Conservation (phyloP, 2,888 invertebrate genomes). For the Salpingus planirostris region DNA sequence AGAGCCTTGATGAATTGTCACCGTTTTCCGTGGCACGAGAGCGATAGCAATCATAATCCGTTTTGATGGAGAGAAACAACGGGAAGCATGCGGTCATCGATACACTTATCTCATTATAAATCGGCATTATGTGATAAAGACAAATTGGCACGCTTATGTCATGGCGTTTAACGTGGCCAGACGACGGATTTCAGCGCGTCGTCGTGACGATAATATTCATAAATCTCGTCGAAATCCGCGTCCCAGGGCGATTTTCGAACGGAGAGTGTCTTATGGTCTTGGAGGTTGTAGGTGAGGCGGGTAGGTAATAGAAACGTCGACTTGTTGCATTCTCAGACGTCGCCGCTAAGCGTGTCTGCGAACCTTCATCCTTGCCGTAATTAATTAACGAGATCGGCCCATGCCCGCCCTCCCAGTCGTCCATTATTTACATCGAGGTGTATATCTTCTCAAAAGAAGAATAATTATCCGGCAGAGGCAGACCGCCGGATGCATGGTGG, state of each 20-base stretch:
- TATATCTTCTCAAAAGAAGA: slow-evolving; percentile 18
- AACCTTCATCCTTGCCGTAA: slow-evolving; percentile 15
- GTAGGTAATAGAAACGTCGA: slow-evolving; percentile 11
- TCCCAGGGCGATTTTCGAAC: no score
- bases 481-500: slow-evolving; percentile 10
- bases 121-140: slow-evolving; percentile 41
- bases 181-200: neutral
- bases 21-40: slow-evolving; percentile 28
- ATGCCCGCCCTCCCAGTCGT: slow-evolving; percentile 15
- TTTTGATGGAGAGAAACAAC: slow-evolving; percentile 29
- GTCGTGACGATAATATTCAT: no score
- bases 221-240: no score
- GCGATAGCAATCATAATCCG: no score
- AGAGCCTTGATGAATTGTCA: slow-evolving; percentile 16
- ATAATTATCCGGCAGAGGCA: slow-evolving; percentile 8
- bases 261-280: no score
- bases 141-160: slow-evolving; percentile 42
- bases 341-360: slow-evolving; percentile 7
- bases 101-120: slow-evolving; percentile 39
- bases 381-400: slow-evolving; percentile 19
- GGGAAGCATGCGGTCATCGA: slow-evolving; percentile 40
- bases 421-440: slow-evolving; percentile 15
- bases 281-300: no score
- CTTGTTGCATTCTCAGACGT: slow-evolving; percentile 12
- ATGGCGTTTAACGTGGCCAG: slow-evolving; percentile 19